Conservation (phyloP, 2,888 invertebrate genomes). For the Apantesis nais region DNA sequence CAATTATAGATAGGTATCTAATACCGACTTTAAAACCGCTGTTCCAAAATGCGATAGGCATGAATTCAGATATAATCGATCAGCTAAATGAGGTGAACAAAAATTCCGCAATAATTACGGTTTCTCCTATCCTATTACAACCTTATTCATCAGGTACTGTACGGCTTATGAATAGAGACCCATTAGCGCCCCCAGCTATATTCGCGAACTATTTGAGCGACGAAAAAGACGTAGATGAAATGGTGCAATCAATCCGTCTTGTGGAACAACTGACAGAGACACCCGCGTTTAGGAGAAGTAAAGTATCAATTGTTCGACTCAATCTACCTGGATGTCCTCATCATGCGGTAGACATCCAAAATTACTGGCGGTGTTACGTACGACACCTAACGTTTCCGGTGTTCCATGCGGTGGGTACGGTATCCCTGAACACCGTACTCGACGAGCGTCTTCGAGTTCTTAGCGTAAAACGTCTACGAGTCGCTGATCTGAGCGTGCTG, state of each 20-base stretch:
- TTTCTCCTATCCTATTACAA: conserved; percentile 57
- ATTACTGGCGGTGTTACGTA: conserved; percentile 68
- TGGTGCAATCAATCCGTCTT: conserved; percentile 56
- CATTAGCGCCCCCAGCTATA: conserved; percentile 55
- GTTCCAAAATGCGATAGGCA: conserved; percentile 37
- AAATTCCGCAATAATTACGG: conserved; percentile 49
- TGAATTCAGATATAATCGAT: conserved; percentile 46
- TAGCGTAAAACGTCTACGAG: conserved; percentile 57
- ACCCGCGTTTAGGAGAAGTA: conserved; percentile 37
- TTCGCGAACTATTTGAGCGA: conserved; percentile 62
- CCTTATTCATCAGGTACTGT: conserved; percentile 62
- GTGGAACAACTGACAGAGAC: conserved; percentile 56
- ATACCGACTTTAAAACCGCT: conserved; percentile 31
- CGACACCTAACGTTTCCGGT: conserved; percentile 64
- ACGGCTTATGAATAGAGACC: conserved; percentile 57
- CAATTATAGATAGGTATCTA: conserved; percentile 54
- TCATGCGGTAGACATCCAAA: conserved; percentile 20
- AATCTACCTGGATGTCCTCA: conserved; percentile 56
- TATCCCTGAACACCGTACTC: conserved; percentile 59
- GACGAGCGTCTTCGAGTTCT: conserved; percentile 61
- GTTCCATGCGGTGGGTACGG: conserved; percentile 65
- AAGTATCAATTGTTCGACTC: conserved; percentile 53
- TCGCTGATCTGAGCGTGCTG: conserved; percentile 60
- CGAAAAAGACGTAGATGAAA: conserved; percentile 55
- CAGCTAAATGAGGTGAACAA: conserved; percentile 54